Base-by-base conservation (phyloP, 2,113 vertebrate genomes). In the Brachyhypopomus occidentalis region DNA sequence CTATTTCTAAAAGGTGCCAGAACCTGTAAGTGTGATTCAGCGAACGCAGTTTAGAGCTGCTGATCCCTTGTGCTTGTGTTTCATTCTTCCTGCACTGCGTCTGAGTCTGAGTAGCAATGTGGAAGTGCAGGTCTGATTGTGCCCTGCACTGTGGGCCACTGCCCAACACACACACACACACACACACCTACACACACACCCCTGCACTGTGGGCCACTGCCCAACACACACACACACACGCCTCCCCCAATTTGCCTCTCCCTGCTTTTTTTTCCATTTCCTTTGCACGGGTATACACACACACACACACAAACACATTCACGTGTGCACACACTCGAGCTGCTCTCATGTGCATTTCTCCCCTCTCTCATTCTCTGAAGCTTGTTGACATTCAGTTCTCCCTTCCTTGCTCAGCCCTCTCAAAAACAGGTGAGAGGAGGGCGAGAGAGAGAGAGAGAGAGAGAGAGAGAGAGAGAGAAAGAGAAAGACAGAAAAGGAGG, bases 321-420 rank as follows among this genome's bases (percentile, higher is more conserved):
- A 30, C 70, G 36, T 6, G 34, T 2, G 16, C 73, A 60, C 73
- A 71, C 22, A n/a, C 22, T 20, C 34, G 48, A n/a, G 1, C 23
- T 34, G 30, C 56, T 38, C 17, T 78, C 30, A 75, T 75, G 79
- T 75, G 41, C 48, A 48, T 75, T 52, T 75, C 60, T 81, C 27
- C 52, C 72, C 62, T 75, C n/a, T 78, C 64, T 75, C 25, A 20
- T 56, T 75, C 45, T 70, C 71, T 63, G 34, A 72, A 77, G 25
- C 55, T 30, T 67, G 67, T 59, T 80, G 83, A 80, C 73, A 77
- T 72, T 77, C 78, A 55, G 36, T 77, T 73, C 48, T 63, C 23
- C 38, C 76, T 83, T 84, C 75, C 48, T 79, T 79, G 62, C 36
- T 41, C 30, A 17, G 5, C 69, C 66, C 60, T 55, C 73, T 77